Percentiles rank a stretch among this genome's conserved stretches.
Evolutionary conservation across 1,140 invertebrate genomes (phyloP).

Genomic region (Drosophila elegans): DNA sequence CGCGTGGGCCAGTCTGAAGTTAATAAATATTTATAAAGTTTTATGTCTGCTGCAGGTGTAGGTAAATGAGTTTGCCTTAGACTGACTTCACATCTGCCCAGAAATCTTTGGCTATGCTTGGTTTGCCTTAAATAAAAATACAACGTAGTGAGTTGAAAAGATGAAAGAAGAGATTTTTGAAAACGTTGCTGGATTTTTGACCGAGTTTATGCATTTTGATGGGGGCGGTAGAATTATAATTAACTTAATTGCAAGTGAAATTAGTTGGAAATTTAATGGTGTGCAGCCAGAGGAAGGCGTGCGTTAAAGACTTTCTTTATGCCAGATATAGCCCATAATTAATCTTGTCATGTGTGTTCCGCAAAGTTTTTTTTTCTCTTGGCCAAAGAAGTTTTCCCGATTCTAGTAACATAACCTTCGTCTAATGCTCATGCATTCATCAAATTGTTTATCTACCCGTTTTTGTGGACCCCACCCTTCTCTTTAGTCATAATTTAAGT

Average conservation of each 20-base stretch:
- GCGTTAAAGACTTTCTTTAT: constrained; percentile 50
- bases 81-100: constrained; percentile 25
- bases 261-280: constrained; percentile 74
- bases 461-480: constrained; percentile 12
- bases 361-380: not conserved
- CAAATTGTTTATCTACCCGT: constrained; percentile 22
- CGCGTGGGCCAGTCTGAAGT: constrained; percentile 54
- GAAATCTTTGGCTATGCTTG: constrained; percentile 56
- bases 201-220: constrained; percentile 54
- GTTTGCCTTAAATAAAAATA: constrained; percentile 39
- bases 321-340: constrained; percentile 14
- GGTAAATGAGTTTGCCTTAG: constrained; percentile 52
- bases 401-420: constrained; percentile 15
- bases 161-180: constrained; percentile 64
- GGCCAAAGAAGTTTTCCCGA: constrained; percentile 2
- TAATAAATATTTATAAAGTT: constrained; percentile 73
- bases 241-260: constrained; percentile 82
- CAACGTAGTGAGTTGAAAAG: constrained; percentile 23
- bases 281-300: constrained; percentile 55
- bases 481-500: constrained; percentile 51
- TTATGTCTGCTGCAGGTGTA: constrained; percentile 57
- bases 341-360: constrained; percentile 26
- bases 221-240: constrained; percentile 73
- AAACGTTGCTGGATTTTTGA: constrained; percentile 46
- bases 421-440: constrained; percentile 18